Base-by-base conservation (phyloP, 2,888 invertebrate species). In the Aethes cnicana region DNA sequence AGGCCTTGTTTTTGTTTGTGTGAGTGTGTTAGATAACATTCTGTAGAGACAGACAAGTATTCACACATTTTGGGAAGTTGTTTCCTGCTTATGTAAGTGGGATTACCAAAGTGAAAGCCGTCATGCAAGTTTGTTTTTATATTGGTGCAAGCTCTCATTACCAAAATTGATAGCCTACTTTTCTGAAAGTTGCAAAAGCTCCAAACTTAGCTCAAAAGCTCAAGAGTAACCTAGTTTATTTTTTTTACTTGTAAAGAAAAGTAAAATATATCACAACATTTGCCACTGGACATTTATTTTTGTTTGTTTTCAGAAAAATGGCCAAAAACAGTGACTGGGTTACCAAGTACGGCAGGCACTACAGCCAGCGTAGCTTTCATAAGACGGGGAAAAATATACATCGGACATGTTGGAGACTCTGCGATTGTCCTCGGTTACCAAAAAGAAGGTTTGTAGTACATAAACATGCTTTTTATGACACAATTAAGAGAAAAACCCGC, bases 341-440 rank as follows among this genome's bases (percentile, higher is more conserved):
- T 97, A 63, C 96, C 97, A 3, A 98, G 98, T 74, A 99, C 99
- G 0, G 97, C 99, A 0, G 99, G 99, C 4, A 98, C 98, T 1
- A 99, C 99, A 3, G 98, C 98, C 18, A 98, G 97, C 72, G 94
- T 98, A 49, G 98, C 97, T 3, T 98, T 99, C 76, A 97, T 99
- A 66, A 92, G 97, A 53, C 92, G 95, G 61, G 96, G 97, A 25
- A 98, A 98, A 91, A 94, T 99, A 63, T 99, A 98, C 72, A 95
- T 97, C 54, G 99, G 98, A 2, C 99, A 99, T 90, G 98, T 99
- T 1, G 99, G 99, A n/a, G 99, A 99, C 85, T 98, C 98, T 0
- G 97, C 96, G 17, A 97, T 99, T 69, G 95, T 97, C 7, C 89
- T 98, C 41, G 97, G 97, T 12, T 94, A 94, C 77, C 94, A 95